Evolutionary conservation across 2,113 vertebrate genomes (phyloP).

Genomic region (Nanger granti): DNA sequence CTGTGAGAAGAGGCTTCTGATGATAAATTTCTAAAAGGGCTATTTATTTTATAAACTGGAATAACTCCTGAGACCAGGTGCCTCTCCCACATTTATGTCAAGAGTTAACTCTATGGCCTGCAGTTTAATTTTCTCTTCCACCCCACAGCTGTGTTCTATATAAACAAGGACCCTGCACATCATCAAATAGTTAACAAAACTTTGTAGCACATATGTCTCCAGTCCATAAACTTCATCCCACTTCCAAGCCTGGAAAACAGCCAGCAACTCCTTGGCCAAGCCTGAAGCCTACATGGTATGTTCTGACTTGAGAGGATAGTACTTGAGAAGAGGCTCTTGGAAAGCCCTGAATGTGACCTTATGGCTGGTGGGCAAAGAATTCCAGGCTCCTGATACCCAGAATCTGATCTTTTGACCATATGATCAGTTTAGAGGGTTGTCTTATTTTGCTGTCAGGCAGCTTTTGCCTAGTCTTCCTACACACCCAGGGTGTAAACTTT

Average conservation of each 20-base stretch:
- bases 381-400: background rate
- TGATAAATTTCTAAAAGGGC: background rate
- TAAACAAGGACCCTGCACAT: fast-evolving
- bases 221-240: background rate
- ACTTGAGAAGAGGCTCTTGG: background rate
- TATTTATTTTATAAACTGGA: background rate
- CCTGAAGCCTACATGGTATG: background rate
- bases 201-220: too few relatives aligned
- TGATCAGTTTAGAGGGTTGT: background rate
- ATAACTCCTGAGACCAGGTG: background rate
- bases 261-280: background rate
- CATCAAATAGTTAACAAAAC: background rate
- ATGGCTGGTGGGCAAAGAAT: background rate
- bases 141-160: fast-evolving
- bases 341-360: background rate
- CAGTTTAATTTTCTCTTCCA: background rate
- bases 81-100: background rate
- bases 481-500: background rate
- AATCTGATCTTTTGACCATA: background rate
- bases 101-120: fast-evolving
- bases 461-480: background rate
- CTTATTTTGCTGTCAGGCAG: background rate
- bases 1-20: background rate
- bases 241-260: background rate
- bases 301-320: background rate